phyloP scores from a whole-genome alignment of 2,888 invertebrate genomes.

The Periphyllus acericola region DNA sequence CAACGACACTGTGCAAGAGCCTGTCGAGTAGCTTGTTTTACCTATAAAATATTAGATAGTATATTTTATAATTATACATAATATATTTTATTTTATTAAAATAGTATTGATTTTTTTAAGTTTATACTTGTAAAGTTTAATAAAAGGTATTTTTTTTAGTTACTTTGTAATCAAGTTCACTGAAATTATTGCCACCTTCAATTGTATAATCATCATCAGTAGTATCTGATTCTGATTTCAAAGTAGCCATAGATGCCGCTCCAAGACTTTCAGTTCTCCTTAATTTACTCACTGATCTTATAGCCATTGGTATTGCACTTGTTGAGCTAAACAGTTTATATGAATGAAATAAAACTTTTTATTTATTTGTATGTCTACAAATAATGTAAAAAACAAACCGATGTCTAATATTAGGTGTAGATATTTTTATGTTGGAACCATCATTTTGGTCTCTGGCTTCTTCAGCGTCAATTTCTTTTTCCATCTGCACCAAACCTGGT shows the following conservation, averaged over 20 bases:
- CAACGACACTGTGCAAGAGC: conserved; percentile 82
- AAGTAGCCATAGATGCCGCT: conserved; percentile 40
- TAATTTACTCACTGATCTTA: conserved; percentile 44
- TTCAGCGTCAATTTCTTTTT: conserved; percentile 88
- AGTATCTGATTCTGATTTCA: conserved; percentile 58
- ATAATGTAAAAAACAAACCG: conserved; percentile 9
- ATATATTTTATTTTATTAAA: too few relatives aligned
- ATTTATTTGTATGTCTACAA: background rate
- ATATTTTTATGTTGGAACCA: background rate
- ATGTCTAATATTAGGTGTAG: conserved; percentile 37
- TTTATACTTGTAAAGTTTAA: background rate
- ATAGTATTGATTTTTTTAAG: background rate
- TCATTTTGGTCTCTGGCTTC: conserved; percentile 65
- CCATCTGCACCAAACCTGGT: conserved; percentile 82
- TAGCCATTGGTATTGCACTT: conserved; percentile 58
- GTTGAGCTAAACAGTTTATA: conserved; percentile 5
- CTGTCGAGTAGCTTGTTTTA: conserved; percentile 77
- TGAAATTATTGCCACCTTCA: conserved; percentile 35
- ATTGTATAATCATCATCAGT: conserved; percentile 45
- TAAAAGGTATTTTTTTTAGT: background rate
- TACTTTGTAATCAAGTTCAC: conserved; percentile 47
- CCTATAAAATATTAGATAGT: conserved; percentile 67
- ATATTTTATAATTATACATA: background rate
- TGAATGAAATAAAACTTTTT: background rate
- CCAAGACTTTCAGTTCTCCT: conserved; percentile 55